Percentiles rank a stretch among this genome's conserved stretches.
These are phyloP conservation scores for Solea senegalensis DNA, from an alignment of 2,113 vertebrate species.

Conservation along the genomic window DNA sequence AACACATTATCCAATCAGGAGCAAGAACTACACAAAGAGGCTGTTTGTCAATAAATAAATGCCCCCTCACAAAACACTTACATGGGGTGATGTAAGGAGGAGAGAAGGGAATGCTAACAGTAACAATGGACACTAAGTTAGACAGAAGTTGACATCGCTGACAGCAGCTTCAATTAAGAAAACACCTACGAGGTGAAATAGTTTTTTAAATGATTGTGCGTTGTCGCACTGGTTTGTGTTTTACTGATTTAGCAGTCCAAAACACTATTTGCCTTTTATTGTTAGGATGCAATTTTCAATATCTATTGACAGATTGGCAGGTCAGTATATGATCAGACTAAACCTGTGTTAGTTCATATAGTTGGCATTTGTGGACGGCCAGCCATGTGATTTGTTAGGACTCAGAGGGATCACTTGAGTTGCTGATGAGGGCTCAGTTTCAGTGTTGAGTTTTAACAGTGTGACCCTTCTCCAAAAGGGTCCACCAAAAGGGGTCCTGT, in stretches of 20 bases:
- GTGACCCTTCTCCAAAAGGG: slow-evolving; percentile 52
- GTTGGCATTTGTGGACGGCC: slow-evolving; percentile 6
- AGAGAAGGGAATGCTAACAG: too few relatives aligned
- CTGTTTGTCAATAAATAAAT: too few relatives aligned
- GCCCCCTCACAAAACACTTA: too few relatives aligned
- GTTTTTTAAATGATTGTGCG: too few relatives aligned
- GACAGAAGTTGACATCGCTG: too few relatives aligned
- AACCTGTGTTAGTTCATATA: background rate
- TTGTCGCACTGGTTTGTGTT: too few relatives aligned
- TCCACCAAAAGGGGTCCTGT: slow-evolving; percentile 46
- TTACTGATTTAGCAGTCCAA: background rate
- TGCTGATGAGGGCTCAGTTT: slow-evolving; percentile 57
- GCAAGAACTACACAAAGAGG: too few relatives aligned
- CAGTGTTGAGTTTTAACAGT: slow-evolving; percentile 66
- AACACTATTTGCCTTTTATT: background rate
- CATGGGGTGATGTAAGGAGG: too few relatives aligned
- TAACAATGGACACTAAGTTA: too few relatives aligned
- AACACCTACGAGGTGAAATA: too few relatives aligned
- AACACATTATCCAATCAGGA: too few relatives aligned
- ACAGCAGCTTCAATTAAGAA: too few relatives aligned
- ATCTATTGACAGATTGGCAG: background rate
- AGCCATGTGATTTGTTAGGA: slow-evolving; percentile 38
- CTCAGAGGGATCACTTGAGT: slow-evolving; percentile 52
- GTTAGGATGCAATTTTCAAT: background rate
- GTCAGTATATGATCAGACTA: slow-evolving; percentile 9